phyloP scores from a whole-genome alignment of 2,888 invertebrate species.

The Deilephila elpenor region DNA sequence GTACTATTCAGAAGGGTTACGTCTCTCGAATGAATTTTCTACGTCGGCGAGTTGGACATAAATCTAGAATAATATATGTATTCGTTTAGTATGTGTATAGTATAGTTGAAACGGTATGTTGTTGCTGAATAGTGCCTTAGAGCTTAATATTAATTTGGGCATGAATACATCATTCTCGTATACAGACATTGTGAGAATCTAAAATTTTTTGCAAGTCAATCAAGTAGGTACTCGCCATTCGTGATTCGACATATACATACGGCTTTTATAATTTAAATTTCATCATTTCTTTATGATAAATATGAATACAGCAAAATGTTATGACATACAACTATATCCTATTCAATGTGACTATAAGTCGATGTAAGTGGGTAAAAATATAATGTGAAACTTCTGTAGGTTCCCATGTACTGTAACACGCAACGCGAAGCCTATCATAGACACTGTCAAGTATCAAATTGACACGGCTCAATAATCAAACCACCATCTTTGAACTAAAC shows the following conservation, averaged over 20 bases:
- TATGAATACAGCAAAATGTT: too few relatives aligned
- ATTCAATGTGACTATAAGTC: neutral
- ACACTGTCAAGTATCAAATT: constrained; percentile 37
- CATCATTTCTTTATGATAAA: too few relatives aligned
- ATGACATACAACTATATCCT: neutral
- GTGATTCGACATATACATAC: too few relatives aligned
- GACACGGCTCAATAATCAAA: constrained; percentile 34
- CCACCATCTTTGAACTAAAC: constrained; percentile 29
- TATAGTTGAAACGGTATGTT: neutral
- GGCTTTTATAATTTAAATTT: too few relatives aligned
- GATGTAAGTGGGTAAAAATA: neutral
- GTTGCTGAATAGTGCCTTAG: neutral
- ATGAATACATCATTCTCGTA: too few relatives aligned
- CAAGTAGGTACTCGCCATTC: too few relatives aligned
- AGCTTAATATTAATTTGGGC: neutral
- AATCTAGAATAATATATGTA: constrained; percentile 1
- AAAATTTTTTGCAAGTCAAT: too few relatives aligned
- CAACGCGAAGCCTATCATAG: constrained; percentile 26
- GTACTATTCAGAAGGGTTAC: constrained; percentile 5
- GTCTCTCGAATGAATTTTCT: constrained; percentile 1
- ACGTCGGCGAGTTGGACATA: neutral
- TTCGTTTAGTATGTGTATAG: neutral
- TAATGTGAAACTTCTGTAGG: constrained; percentile 3
- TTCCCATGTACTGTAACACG: constrained; percentile 15
- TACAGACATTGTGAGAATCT: too few relatives aligned